Base-by-base conservation (phyloP, 2,113 vertebrate genomes). In the Montifringilla adamsi region DNA sequence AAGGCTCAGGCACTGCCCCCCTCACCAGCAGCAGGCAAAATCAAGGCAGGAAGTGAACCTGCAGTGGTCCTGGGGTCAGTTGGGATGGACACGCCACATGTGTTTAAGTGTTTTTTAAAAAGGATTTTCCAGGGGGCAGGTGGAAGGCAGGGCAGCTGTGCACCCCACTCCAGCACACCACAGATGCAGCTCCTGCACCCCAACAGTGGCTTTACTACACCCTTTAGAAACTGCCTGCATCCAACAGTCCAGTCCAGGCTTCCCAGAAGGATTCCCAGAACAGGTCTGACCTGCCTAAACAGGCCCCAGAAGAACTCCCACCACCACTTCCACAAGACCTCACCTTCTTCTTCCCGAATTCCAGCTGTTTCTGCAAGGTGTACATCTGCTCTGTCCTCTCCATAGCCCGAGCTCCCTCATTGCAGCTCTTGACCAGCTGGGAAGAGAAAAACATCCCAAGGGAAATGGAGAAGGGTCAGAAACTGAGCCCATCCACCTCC, bases 271-370 rank as follows among this genome's bases (percentile, higher is more conserved):
- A 31, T 20, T 41, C 87, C 67, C 56, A 62, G 56, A 56, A 37
- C 7, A 8, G 28, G 4, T 2, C 39, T 5, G 16, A n/a, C 20
- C 6, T 0, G 1, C 18, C 53, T 26, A 9, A 64, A 47, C 10
- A 31, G 15, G 30, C 5, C 39, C 35, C 58, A 35, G 26, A 28
- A 43, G 18, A 35, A 2, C 31, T 27, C 27, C 24, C 21, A 20
- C 31, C 16, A 0, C 28, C 13, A 10, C 33, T 17, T 24, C 31
- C 47, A 9, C 44, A 50, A 30, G n/a, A 5, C 9, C 79, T 89
- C 83, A 99, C 99, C 98, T 99, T 99, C 94, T 99, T 99, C 96
- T 99, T 99, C 12, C 99, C 97, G 15, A 99, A 99, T 31, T 99
- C 99, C 97, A 99, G 98, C 85, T 99, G 99, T 17, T 98, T 99